phyloP scores from a whole-genome alignment of 2,113 vertebrate species.

The Platichthys stellatus region DNA sequence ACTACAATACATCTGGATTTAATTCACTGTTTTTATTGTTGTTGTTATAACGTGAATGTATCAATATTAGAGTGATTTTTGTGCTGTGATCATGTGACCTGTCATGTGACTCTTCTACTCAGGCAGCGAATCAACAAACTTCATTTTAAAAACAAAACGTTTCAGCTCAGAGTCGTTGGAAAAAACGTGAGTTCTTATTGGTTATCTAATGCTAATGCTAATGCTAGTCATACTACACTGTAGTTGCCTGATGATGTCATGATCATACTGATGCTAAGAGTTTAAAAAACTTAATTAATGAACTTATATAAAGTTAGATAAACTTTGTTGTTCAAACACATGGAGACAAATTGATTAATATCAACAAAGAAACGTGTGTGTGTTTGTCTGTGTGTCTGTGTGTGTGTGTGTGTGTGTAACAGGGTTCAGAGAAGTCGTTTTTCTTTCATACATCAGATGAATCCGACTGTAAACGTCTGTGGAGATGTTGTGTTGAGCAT shows the following conservation, averaged over 20 bases:
- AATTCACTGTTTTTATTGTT: background rate
- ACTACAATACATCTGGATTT: no score
- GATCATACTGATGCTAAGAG: no score
- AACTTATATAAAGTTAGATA: no score
- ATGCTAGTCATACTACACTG: background rate
- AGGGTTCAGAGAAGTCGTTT: constrained; percentile 93
- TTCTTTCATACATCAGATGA: constrained; percentile 89
- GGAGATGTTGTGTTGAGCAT: constrained; percentile 92
- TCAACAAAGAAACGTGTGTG: no score
- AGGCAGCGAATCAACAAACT: constrained; percentile 95
- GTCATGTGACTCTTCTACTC: constrained; percentile 34
- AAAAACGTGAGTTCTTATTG: constrained; percentile 89
- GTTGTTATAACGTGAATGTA: no score
- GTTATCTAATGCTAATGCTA: background rate
- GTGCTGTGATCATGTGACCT: background rate
- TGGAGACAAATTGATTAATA: no score
- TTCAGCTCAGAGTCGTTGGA: constrained; percentile 89
- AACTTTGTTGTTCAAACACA: no score
- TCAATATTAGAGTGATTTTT: no score
- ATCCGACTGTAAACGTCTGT: constrained; percentile 88
- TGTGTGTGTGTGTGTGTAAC: constrained; percentile 16
- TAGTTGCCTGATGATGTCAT: no score
- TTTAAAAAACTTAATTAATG: no score
- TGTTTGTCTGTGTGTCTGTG: no score
- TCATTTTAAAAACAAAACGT: constrained; percentile 92